A percentile compares a stretch with the other conserved stretches of the same genome.
These are phyloP conservation scores for Linepithema humile DNA, from an alignment of 1,140 invertebrate genomes.

Conservation along the genomic window DNA sequence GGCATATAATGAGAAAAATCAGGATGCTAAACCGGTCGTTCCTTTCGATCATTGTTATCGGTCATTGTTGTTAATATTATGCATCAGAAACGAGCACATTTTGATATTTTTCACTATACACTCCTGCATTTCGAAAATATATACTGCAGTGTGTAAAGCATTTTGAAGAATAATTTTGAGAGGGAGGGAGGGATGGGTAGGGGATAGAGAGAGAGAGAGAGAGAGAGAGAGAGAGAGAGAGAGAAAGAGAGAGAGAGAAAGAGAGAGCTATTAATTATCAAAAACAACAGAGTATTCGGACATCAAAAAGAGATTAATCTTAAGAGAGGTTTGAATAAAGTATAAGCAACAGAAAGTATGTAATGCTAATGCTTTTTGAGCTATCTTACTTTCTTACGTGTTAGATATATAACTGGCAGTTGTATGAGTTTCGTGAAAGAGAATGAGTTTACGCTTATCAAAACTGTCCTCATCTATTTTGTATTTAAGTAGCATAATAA, in stretches of 20 bases:
- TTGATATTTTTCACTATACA: slow-evolving; percentile 9
- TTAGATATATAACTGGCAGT: background rate
- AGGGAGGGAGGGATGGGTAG: too few relatives aligned
- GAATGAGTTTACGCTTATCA: slow-evolving; percentile 58
- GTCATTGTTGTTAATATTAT: slow-evolving; percentile 16
- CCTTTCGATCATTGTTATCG: slow-evolving; percentile 24
- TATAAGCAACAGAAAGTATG: slow-evolving; percentile 33
- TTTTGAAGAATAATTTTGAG: slow-evolving; percentile 24
- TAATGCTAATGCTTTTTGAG: slow-evolving; percentile 20
- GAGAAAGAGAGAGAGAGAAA: too few relatives aligned
- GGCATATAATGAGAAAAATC: slow-evolving; percentile 13
- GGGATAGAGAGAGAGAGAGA: too few relatives aligned
- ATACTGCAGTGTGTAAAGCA: background rate
- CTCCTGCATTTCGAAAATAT: background rate
- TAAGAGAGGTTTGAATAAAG: background rate
- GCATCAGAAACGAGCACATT: slow-evolving; percentile 12
- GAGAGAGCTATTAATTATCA: slow-evolving; percentile 16
- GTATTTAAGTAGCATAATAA: slow-evolving; percentile 60
- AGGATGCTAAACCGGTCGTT: slow-evolving; percentile 22
- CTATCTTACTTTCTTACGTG: slow-evolving; percentile 8
- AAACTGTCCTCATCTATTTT: slow-evolving; percentile 59
- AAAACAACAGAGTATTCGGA: background rate
- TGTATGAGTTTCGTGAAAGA: slow-evolving; percentile 35
- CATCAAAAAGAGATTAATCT: background rate
- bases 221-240: too few relatives aligned